A percentile compares a stretch with the other conserved stretches of the same genome.
Conservation (phyloP, 2,113 vertebrate species). For the Callaeas wilsoni region DNA sequence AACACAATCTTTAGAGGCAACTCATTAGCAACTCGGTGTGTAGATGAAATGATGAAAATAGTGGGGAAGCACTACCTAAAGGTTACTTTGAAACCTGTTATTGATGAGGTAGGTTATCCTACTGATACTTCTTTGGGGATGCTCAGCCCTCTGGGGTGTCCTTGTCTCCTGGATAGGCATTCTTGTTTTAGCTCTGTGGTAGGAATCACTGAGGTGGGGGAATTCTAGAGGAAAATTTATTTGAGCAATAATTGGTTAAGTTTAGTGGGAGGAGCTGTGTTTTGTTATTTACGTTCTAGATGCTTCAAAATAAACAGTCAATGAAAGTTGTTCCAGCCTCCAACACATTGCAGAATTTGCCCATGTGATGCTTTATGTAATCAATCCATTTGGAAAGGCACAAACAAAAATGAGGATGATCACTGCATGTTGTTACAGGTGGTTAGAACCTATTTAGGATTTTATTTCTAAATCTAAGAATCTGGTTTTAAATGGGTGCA, state of each 20-base stretch:
- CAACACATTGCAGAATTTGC: not conserved
- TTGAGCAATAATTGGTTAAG: not conserved
- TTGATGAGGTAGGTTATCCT: slow-evolving; percentile 86
- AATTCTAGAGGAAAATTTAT: not conserved
- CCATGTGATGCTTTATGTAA: not conserved
- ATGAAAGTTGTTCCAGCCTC: not conserved
- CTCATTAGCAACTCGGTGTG: slow-evolving; percentile 91
- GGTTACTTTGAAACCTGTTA: slow-evolving; percentile 90
- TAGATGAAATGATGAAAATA: slow-evolving; percentile 99
- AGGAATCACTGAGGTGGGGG: not conserved
- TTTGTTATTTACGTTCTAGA: not conserved
- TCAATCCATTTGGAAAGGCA: not conserved
- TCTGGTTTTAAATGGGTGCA: not conserved
- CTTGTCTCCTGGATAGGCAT: not conserved
- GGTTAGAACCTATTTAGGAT: not conserved
- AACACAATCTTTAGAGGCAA: slow-evolving; percentile 98
- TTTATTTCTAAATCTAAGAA: not conserved
- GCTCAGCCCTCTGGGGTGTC: not conserved
- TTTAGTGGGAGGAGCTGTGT: not conserved
- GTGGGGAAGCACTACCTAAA: slow-evolving; percentile 95
- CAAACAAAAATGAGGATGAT: not conserved
- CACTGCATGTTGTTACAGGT: not conserved
- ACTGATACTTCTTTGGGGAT: not conserved
- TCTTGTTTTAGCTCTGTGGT: not conserved
- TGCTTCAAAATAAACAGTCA: not conserved